Conservation (phyloP, 2,113 vertebrate genomes). For the Cyphomyrus plagiostoma region DNA sequence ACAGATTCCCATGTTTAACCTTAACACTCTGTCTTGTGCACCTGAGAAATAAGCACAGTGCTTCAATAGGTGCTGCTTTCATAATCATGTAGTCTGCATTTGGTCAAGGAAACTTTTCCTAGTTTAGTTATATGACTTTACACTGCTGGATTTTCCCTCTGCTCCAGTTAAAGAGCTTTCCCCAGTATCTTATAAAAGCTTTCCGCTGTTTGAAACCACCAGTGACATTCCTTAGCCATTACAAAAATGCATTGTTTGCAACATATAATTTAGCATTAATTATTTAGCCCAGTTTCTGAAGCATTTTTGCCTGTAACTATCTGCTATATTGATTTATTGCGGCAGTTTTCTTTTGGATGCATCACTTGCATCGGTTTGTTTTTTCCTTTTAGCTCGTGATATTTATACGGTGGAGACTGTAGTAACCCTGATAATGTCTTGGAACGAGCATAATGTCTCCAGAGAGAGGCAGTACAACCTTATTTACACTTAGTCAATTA, state of each 20-base stretch:
- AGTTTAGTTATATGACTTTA: not conserved
- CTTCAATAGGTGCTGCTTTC: not conserved
- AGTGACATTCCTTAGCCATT: not conserved
- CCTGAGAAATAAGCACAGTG: not conserved
- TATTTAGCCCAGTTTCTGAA: not conserved
- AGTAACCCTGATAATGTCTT: slow-evolving; percentile 7
- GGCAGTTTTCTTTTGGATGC: not conserved
- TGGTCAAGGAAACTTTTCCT: not conserved
- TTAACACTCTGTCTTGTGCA: not conserved
- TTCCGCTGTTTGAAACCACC: not conserved
- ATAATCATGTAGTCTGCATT: not conserved
- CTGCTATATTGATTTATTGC: not conserved
- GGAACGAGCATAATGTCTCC: not conserved
- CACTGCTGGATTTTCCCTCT: not conserved
- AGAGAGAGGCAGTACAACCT: not conserved
- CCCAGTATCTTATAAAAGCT: not conserved
- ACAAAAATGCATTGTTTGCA: not conserved
- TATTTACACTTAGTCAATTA: slow-evolving; percentile 14
- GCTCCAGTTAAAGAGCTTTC: not conserved
- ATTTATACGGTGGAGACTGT: not conserved
- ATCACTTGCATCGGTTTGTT: not conserved
- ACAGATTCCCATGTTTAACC: not conserved
- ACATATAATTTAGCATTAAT: not conserved
- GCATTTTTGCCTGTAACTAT: not conserved
- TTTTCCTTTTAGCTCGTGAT: not conserved